phyloP scores from a whole-genome alignment of 2,113 vertebrate genomes.

The Irena cyanogastra region DNA sequence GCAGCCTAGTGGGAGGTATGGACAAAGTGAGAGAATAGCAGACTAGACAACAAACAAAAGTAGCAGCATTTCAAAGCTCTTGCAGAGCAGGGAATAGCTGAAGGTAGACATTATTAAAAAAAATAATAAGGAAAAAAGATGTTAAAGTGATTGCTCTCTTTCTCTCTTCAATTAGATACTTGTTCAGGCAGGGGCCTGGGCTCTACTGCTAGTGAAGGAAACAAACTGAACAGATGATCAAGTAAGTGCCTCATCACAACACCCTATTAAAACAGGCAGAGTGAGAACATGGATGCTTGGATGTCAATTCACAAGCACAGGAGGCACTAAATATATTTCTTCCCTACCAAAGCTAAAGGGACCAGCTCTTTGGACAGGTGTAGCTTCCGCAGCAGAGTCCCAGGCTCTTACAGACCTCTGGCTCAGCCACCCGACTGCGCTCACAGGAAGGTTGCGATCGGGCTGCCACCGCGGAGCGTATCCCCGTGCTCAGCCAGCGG shows the following conservation, averaged over 20 bases:
- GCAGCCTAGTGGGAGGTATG: neutral
- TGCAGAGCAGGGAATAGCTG: neutral
- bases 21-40: neutral
- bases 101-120: neutral
- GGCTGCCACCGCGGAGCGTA: neutral
- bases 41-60: neutral
- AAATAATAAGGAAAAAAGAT: accelerated
- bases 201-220: neutral
- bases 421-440: accelerated
- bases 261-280: neutral
- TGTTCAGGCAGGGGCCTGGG: neutral
- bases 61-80: neutral
- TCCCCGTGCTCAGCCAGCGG: neutral
- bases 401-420: accelerated
- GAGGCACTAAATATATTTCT: neutral
- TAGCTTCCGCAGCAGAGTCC: neutral
- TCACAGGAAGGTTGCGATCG: accelerated
- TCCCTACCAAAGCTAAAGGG: neutral
- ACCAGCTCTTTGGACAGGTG: neutral
- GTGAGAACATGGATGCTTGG: neutral
- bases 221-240: neutral
- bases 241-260: neutral
- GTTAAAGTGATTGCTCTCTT: neutral
- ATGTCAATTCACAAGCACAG: neutral
- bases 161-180: neutral